phyloP scores from a whole-genome alignment of 2,113 vertebrate genomes.

The Verasper variegatus region DNA sequence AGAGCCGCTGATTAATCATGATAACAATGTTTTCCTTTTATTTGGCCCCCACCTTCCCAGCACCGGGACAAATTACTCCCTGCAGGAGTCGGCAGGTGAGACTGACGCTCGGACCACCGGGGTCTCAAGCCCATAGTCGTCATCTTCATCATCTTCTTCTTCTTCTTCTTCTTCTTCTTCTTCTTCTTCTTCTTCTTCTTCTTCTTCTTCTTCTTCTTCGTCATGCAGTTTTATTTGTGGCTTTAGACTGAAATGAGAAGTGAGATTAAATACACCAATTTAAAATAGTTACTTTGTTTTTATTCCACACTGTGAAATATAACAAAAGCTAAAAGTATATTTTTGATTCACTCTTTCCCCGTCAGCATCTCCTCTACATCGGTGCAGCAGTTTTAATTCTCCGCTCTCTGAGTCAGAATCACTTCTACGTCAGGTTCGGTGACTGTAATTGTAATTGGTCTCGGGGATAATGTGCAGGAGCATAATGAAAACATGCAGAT shows the following conservation, averaged over 20 bases:
- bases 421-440: not conserved
- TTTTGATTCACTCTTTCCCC: too few relatives aligned
- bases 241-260: too few relatives aligned
- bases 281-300: too few relatives aligned
- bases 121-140: too few relatives aligned
- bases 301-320: too few relatives aligned
- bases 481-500: not conserved
- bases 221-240: not conserved
- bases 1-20: slow-evolving; percentile 71
- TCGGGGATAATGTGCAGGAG: not conserved
- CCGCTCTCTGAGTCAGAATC: not conserved
- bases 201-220: not conserved
- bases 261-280: too few relatives aligned
- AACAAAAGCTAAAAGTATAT: too few relatives aligned
- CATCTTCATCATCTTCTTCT: not conserved
- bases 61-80: slow-evolving; percentile 47
- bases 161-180: not conserved
- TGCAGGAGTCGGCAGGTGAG: slow-evolving; percentile 51
- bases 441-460: not conserved
- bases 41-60: slow-evolving; percentile 41
- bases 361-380: not conserved
- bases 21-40: slow-evolving; percentile 70
- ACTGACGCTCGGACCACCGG: slow-evolving; percentile 17
- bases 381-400: too few relatives aligned
- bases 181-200: not conserved